Conservation (phyloP, 2,888 invertebrate genomes). For the Schrankia costaestrigalis region DNA sequence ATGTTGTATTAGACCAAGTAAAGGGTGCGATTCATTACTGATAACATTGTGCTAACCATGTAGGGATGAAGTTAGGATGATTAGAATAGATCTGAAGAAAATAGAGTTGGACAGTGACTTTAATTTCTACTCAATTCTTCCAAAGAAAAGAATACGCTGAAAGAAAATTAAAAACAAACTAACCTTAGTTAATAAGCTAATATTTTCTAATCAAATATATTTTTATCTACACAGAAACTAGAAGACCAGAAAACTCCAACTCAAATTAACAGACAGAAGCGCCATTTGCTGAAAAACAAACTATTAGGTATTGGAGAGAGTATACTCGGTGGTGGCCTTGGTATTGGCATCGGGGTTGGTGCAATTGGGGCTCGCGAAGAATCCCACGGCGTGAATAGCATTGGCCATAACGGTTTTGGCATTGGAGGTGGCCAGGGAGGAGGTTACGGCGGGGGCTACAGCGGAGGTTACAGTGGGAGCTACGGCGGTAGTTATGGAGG, state of each 20-base stretch:
- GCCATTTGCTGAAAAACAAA: constrained; percentile 43
- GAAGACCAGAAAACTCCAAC: constrained; percentile 57
- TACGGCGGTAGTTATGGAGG: constrained; percentile 19
- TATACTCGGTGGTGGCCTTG: constrained; percentile 23
- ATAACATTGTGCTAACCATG: too few species aligned
- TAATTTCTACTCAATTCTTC: too few species aligned
- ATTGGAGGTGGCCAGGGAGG: constrained; percentile 30
- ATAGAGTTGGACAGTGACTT: too few species aligned
- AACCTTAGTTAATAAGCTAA: too few species aligned
- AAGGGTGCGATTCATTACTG: too few species aligned
- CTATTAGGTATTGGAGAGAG: constrained; percentile 34
- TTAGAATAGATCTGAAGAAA: too few species aligned
- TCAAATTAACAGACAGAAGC: constrained; percentile 53
- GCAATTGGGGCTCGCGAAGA: constrained; percentile 16
- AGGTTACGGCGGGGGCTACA: constrained; percentile 27
- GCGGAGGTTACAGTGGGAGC: constrained; percentile 8
- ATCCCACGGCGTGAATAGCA: too few species aligned
- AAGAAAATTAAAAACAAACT: too few species aligned
- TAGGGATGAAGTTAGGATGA: too few species aligned
- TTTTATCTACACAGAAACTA: constrained; percentile 52
- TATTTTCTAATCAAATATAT: constrained; percentile 1
- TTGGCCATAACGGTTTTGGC: too few species aligned
- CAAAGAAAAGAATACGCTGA: too few species aligned
- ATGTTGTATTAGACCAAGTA: too few species aligned
- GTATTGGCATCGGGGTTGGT: constrained; percentile 27